A percentile compares a stretch with the other conserved stretches of the same genome.
These are phyloP conservation scores for Neogale vison DNA, from an alignment of 2,113 vertebrate genomes.

Conservation along the genomic window DNA sequence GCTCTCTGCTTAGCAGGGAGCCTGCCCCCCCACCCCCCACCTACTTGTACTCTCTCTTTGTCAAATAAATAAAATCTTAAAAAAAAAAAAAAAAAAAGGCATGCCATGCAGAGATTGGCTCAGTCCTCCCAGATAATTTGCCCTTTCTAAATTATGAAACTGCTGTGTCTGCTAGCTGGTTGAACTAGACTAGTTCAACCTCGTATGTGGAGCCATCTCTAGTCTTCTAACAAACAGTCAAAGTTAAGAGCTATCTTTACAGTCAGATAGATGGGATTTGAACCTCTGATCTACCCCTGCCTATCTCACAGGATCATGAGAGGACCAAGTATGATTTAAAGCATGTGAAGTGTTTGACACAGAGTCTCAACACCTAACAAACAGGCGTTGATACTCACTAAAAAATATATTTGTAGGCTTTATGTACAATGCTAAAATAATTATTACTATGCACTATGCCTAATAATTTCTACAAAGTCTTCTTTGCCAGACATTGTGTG, in stretches of 20 bases:
- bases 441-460: neutral
- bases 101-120: neutral
- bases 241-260: neutral
- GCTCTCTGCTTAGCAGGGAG: too few relatives aligned
- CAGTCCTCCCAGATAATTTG: neutral
- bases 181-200: neutral
- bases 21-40: too few relatives aligned
- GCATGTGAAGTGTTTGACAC: neutral
- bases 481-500: neutral
- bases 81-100: too few relatives aligned
- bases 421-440: neutral
- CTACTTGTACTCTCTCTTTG: too few relatives aligned
- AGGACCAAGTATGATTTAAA: neutral
- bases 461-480: neutral
- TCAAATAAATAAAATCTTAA: too few relatives aligned
- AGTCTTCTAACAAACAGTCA: neutral
- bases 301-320: neutral
- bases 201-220: too few relatives aligned
- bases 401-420: neutral
- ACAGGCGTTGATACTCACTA: neutral
- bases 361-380: neutral
- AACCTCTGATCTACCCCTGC: neutral
- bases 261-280: neutral
- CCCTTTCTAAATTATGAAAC: neutral
- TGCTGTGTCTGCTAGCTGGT: neutral